Evolutionary conservation across 2,888 invertebrate species (phyloP).

Genomic region (Nemotelus pantherinus): DNA sequence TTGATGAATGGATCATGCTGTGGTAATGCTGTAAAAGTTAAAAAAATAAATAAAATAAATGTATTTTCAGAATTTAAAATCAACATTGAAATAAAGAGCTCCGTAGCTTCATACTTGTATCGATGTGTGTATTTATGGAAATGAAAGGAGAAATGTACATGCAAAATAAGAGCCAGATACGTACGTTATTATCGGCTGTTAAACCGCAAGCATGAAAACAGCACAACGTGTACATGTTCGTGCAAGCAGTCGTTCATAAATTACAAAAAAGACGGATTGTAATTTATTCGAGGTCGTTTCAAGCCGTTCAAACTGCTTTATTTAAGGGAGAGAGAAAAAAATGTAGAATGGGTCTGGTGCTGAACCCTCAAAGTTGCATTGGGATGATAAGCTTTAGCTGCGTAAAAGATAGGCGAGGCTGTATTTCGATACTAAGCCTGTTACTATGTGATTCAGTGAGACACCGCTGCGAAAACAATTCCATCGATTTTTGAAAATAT

Average conservation of each 20-base stretch:
- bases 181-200: constrained; percentile 43
- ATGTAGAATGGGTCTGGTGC: constrained; percentile 3
- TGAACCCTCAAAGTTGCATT: constrained; percentile 1
- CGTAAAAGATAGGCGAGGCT: constrained; percentile 7
- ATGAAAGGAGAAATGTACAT: constrained; percentile 9
- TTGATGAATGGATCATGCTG: constrained; percentile 64
- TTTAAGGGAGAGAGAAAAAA: not conserved
- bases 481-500: too few species aligned
- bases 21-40: constrained; percentile 59
- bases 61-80: too few species aligned
- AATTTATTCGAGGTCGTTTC: not conserved
- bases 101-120: not conserved
- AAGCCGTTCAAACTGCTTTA: too few species aligned
- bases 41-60: not conserved
- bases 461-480: too few species aligned
- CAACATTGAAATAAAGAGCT: too few species aligned
- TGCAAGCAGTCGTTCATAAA: constrained; percentile 3
- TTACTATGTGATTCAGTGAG: too few species aligned
- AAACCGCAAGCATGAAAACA: constrained; percentile 32
- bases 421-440: not conserved
- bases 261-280: constrained; percentile 15
- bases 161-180: constrained; percentile 3
- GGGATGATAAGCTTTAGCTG: not conserved
- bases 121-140: not conserved
- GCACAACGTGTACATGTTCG: not conserved